phyloP scores from a whole-genome alignment of 2,797 vertebrate genomes.

The Cossypha niveicapilla region DNA sequence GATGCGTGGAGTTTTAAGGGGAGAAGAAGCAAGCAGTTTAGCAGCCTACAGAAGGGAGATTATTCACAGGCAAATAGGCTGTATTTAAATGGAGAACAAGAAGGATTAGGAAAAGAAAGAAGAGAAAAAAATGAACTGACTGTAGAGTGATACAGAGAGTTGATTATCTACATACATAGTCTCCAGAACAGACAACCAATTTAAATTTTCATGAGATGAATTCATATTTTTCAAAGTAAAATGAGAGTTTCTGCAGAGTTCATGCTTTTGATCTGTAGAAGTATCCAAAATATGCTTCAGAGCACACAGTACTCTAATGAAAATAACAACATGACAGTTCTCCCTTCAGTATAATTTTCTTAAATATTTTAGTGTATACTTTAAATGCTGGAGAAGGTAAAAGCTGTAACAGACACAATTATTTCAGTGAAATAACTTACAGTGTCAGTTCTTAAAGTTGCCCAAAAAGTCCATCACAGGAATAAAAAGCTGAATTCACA shows the following conservation, averaged over 20 bases:
- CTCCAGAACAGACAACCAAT: neutral
- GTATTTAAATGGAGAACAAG: neutral
- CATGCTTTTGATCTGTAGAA: neutral
- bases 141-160: neutral
- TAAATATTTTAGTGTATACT: neutral
- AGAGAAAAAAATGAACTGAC: neutral
- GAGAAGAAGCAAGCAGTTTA: neutral
- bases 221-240: neutral
- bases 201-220: neutral
- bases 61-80: neutral
- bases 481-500: neutral
- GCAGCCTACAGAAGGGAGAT: neutral
- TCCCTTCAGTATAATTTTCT: neutral
- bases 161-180: constrained; percentile 22
- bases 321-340: neutral
- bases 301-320: neutral
- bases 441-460: neutral
- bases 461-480: neutral
- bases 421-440: neutral
- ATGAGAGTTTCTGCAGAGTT: neutral
- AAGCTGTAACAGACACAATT: neutral
- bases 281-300: neutral
- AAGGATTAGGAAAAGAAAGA: neutral
- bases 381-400: neutral
- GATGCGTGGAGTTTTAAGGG: neutral